Evolutionary conservation across 1,140 invertebrate species (phyloP), one percentile per base, ranked within the genome.

Genomic region (Drosophila cardini): DNA sequence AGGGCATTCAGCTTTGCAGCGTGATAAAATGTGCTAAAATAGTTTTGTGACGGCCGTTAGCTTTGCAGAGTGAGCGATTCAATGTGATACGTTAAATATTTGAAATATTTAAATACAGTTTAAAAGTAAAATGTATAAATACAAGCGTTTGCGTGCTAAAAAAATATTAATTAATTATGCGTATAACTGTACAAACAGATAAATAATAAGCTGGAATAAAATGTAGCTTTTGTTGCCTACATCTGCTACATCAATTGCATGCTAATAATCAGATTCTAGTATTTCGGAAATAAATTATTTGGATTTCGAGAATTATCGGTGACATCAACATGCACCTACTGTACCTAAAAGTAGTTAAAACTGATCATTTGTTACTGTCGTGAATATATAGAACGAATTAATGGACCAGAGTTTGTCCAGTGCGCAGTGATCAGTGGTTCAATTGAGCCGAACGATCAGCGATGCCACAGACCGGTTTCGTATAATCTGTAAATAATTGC

Each of bases 361-460:
- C 56, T 62, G 46, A 30, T 34, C 16, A 32, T 21, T 40, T 45
- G 58, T 43, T 65, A 45, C 48, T 76, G 65, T 26, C 38, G 42
- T 40, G 38, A 45, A 36, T 63, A 76, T 72, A 76, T 71, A 70
- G 63, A 43, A 15, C 13, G 18, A 18, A 3, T 53, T 87, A 86
- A 86, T 87, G 72, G 63, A 7, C 56, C 46, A 8, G 26, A 42
- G 45, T 6, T 26, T 43, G 69, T 18, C 30, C 62, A 79, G 80
- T 78, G 43, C 8, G n/a, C 61, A 53, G 60, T 70, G 21, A 80
- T 83, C 82, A 76, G 56, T 53, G 70, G 62, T 67, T 64, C 78
- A 90, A 90, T 89, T 91, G 89, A 91, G 78, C 80, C 58, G 89
- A 90, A 91, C 89, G 68, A 90, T 90, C 89, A 55, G 68, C 30